A percentile compares a stretch with the other conserved stretches of the same genome.
These are phyloP conservation scores for Dasypolia templi DNA, from an alignment of 2,888 invertebrate species.

Conservation along the genomic window DNA sequence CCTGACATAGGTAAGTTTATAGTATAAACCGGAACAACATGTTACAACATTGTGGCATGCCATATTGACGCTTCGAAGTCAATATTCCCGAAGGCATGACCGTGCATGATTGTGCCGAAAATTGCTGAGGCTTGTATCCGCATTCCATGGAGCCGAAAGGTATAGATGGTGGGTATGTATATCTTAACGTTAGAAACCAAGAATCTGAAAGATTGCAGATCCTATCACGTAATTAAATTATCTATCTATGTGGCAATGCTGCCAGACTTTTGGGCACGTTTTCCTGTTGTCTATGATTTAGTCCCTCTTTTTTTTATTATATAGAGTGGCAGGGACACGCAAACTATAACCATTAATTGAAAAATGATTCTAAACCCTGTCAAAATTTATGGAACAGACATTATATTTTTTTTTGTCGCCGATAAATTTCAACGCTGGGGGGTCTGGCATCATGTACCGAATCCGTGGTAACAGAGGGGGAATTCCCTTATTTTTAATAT, in stretches of 20 bases:
- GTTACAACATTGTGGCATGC: not conserved
- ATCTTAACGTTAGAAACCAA: not conserved
- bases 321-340: no score
- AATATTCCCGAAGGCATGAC: not conserved
- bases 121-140: not conserved
- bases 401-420: no score
- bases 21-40: not conserved
- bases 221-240: not conserved
- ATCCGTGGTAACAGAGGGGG: no score
- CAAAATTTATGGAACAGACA: no score
- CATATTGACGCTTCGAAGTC: not conserved
- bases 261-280: no score
- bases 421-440: no score
- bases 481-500: no score
- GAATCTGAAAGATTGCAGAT: not conserved
- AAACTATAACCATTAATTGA: no score
- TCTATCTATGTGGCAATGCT: not conserved
- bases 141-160: not conserved
- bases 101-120: not conserved
- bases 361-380: no score
- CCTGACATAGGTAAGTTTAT: not conserved
- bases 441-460: no score
- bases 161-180: not conserved
- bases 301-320: no score
- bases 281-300: no score